Percentiles rank a stretch among this genome's conserved stretches.
phyloP scores from a whole-genome alignment of 2,113 vertebrate species.

The Petrocephalus microphthalmus region DNA sequence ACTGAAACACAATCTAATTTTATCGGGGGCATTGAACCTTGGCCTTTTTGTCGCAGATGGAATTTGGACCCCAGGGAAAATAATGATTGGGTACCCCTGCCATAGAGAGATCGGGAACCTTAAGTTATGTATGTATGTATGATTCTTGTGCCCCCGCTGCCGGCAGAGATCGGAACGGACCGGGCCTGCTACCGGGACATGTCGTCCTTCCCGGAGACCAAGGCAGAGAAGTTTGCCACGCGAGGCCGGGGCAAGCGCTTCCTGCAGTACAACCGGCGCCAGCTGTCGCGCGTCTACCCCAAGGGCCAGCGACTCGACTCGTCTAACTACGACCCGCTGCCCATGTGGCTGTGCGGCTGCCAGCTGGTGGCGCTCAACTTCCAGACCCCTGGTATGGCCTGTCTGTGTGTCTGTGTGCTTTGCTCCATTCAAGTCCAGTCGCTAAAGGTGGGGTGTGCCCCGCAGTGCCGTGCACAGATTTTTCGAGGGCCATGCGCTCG shows the following conservation, averaged over 20 bases:
- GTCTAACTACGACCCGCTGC: slow-evolving; percentile 72
- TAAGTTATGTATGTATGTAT: background rate
- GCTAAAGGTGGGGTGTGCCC: background rate
- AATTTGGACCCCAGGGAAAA: background rate
- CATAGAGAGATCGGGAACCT: background rate
- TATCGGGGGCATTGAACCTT: background rate
- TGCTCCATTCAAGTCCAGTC: background rate
- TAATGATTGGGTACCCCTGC: background rate
- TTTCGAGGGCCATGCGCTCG: background rate
- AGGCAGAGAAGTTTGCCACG: slow-evolving; percentile 65
- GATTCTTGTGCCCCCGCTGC: background rate
- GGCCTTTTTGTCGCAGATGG: background rate
- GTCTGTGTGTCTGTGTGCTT: background rate
- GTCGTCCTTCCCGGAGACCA: slow-evolving; percentile 69
- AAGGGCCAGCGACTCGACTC: slow-evolving; percentile 71
- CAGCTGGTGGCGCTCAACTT: slow-evolving; percentile 73
- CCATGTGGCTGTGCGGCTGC: slow-evolving; percentile 71
- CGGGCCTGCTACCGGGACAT: slow-evolving; percentile 62
- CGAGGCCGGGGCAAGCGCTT: slow-evolving; percentile 58
- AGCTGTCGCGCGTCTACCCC: slow-evolving; percentile 71
- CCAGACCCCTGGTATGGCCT: slow-evolving; percentile 65
- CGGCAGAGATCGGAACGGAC: slow-evolving; percentile 62
- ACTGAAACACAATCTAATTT: background rate
- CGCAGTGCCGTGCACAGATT: background rate
- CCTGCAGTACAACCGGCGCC: slow-evolving; percentile 67